phyloP scores from a whole-genome alignment of 1,140 invertebrate species.

The Argopecten irradians region DNA sequence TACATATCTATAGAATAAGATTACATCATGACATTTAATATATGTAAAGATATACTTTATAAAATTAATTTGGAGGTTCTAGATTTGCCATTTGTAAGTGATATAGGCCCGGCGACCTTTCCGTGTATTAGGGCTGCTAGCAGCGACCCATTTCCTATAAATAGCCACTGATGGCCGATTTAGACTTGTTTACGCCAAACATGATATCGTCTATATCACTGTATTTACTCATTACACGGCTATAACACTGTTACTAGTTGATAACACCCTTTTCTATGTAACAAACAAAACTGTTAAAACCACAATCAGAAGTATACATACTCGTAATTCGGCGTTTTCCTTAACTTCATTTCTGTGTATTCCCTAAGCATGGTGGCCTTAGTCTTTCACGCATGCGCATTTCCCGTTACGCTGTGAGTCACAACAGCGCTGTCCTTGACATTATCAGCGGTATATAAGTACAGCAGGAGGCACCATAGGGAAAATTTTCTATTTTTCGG shows the following conservation, averaged over 20 bases:
- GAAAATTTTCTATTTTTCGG: no score
- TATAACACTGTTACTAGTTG: not conserved
- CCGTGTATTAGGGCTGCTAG: not conserved
- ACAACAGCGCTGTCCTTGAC: not conserved
- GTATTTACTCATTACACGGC: not conserved
- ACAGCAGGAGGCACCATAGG: not conserved
- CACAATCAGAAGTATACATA: not conserved
- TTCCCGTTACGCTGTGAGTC: not conserved
- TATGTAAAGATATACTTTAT: no score
- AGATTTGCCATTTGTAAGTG: not conserved
- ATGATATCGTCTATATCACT: not conserved
- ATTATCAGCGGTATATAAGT: not conserved
- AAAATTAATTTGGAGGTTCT: no score
- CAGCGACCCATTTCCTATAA: constrained; percentile 12
- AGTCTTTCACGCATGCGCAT: constrained; percentile 1
- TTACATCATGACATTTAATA: no score
- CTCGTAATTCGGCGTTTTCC: not conserved
- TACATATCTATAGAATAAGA: no score
- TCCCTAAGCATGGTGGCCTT: constrained; percentile 4
- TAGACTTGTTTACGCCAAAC: not conserved
- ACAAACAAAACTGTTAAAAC: not conserved
- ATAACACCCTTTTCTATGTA: not conserved
- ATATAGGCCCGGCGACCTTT: not conserved
- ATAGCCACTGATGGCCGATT: not conserved
- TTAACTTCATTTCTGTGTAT: not conserved